Evolutionary conservation across 2,888 invertebrate species (phyloP), one percentile per base, ranked within the genome.

Genomic region (Carabus problematicus): DNA sequence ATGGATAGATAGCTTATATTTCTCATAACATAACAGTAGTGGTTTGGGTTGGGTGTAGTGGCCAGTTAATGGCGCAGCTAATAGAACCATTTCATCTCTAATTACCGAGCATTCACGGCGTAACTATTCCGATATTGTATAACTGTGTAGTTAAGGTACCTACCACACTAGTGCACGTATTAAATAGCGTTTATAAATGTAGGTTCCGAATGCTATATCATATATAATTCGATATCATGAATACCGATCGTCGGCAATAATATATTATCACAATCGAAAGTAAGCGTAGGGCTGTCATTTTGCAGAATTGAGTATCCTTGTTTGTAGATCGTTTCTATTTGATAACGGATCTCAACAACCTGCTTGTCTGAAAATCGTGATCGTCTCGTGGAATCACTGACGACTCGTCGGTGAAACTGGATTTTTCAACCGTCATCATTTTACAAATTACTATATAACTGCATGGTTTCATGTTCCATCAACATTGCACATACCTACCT

Each of bases 211-310:
- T 29, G 29, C 29, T 49, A n/a, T 49, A 60, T 67, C 58, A 59
- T 67, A 67, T 67, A 67, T 60, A 67, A 67, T 60, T 39, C 11
- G 59, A 42, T 49, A 67, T 67, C 67, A 60, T 60, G 67, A 60
- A 59, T 67, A 54, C n/a, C 67, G 52, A 67, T 67, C 67, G 12
- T 42, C 55, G 43, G 54, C 67, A 67, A 67, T 60, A 67, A 66
- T 66, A 60, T 67, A 67, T 59, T 67, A 67, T 67, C 49, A 60
- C 60, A 67, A 67, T 56, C 60, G 67, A 67, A 67, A 67, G 67
- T 67, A 67, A 67, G 49, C 67, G 67, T 60, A 67, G 42, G 39
- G 41, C 67, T 67, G 67, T 67, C 67, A 67, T 67, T 67, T 67
- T 67, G 67, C 67, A 60, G 67, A 67, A 67, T 67, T 60, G 67